phyloP scores from a whole-genome alignment of 1,140 invertebrate genomes.

The Patella vulgata region DNA sequence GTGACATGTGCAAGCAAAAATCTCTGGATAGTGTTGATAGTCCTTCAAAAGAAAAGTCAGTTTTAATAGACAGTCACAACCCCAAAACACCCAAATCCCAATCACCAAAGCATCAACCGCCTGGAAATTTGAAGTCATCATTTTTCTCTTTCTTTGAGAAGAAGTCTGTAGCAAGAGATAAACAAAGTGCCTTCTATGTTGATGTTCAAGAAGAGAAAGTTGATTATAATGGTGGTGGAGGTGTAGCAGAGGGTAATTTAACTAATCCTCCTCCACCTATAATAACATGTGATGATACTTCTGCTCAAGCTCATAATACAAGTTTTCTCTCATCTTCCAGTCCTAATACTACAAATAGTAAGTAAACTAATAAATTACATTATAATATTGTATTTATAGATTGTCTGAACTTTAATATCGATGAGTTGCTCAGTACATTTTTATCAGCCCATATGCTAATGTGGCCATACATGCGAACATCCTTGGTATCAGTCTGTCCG shows the following conservation, averaged over 20 bases:
- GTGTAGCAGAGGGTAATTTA: slow-evolving; percentile 4
- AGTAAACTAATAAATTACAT: too few species aligned
- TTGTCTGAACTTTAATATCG: too few species aligned
- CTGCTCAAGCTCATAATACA: not conserved
- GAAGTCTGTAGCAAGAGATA: slow-evolving; percentile 47
- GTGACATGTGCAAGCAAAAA: too few species aligned
- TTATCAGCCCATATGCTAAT: too few species aligned
- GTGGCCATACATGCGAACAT: too few species aligned
- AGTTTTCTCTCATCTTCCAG: not conserved
- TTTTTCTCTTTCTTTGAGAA: slow-evolving; percentile 57
- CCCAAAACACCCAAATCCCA: too few species aligned
- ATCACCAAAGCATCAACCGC: not conserved
- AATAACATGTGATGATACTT: not conserved
- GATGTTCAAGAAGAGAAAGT: slow-evolving; percentile 31
- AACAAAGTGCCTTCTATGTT: slow-evolving; percentile 52
- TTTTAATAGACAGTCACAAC: too few species aligned
- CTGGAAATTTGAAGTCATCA: slow-evolving; percentile 31
- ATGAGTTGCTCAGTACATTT: too few species aligned
- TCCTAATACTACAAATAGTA: too few species aligned
- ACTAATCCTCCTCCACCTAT: not conserved
- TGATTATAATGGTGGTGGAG: not conserved
- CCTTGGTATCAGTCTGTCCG: too few species aligned
- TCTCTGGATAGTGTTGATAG: too few species aligned
- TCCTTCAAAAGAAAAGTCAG: slow-evolving; percentile 28
- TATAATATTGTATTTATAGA: too few species aligned